Evolutionary conservation across 2,113 vertebrate genomes (phyloP).

Genomic region (Hippoglossus stenolepis): DNA sequence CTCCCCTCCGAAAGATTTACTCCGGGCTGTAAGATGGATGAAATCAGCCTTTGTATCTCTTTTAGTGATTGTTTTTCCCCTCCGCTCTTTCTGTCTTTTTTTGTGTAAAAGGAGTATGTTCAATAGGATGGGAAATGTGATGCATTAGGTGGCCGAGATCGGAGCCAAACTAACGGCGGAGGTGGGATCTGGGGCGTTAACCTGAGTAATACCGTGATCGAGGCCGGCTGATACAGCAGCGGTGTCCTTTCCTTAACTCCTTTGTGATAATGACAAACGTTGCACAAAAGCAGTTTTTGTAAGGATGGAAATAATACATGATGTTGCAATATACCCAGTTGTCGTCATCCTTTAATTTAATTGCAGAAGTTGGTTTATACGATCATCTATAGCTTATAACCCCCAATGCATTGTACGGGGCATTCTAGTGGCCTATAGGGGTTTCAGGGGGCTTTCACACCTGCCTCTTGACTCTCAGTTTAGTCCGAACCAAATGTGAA

Average conservation of each 20-base stretch:
- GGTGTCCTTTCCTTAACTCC: not conserved
- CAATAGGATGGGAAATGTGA: slow-evolving; percentile 54
- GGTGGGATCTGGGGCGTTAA: slow-evolving; percentile 50
- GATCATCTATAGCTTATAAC: too few species aligned
- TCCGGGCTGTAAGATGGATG: slow-evolving; percentile 71
- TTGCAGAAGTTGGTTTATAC: too few species aligned
- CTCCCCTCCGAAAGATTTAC: slow-evolving; percentile 71
- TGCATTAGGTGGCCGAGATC: slow-evolving; percentile 52
- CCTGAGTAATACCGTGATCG: slow-evolving; percentile 44
- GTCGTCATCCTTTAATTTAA: too few species aligned
- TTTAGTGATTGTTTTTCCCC: slow-evolving; percentile 78
- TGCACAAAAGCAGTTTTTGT: not conserved
- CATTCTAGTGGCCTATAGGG: too few species aligned
- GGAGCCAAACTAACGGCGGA: slow-evolving; percentile 26
- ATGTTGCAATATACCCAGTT: too few species aligned
- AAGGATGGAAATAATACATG: too few species aligned
- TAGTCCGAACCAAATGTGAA: too few species aligned
- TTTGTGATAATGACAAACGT: not conserved
- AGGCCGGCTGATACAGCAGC: slow-evolving; percentile 1
- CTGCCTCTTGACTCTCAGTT: too few species aligned
- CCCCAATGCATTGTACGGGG: too few species aligned
- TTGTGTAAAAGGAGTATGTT: slow-evolving; percentile 31
- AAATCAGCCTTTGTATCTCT: slow-evolving; percentile 76
- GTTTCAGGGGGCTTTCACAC: too few species aligned
- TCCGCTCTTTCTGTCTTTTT: slow-evolving; percentile 41